Evolutionary conservation across 2,113 vertebrate genomes (phyloP).

Genomic region (Hepsetus odoe): DNA sequence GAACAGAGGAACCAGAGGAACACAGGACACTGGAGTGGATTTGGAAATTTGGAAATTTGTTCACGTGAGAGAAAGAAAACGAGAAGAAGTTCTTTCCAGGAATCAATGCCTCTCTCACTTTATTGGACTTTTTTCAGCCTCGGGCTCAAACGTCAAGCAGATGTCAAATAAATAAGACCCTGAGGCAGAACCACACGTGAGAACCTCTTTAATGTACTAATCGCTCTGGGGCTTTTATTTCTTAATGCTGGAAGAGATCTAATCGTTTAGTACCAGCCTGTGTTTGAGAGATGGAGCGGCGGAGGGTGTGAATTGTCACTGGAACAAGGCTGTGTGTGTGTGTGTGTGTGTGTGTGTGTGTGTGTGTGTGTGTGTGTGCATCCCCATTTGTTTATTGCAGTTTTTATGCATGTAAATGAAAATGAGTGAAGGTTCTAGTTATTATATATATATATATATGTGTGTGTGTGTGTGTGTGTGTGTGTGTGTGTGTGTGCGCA

Average conservation of each 20-base stretch:
- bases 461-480: too few relatives aligned
- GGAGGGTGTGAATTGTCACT: background rate
- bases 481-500: too few relatives aligned
- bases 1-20: too few relatives aligned
- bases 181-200: slow-evolving; percentile 6
- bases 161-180: slow-evolving; percentile 42
- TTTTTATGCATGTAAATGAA: too few relatives aligned
- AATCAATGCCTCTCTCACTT: slow-evolving; percentile 20
- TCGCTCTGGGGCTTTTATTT: slow-evolving; percentile 31
- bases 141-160: slow-evolving; percentile 49
- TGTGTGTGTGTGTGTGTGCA: background rate
- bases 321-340: slow-evolving; percentile 2
- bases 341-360: background rate
- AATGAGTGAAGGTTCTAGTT: too few relatives aligned
- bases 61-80: slow-evolving; percentile 15
- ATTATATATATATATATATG: too few relatives aligned
- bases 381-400: too few relatives aligned
- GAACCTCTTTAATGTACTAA: slow-evolving; percentile 13
- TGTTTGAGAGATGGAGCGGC: slow-evolving; percentile 39
- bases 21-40: too few relatives aligned
- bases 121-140: slow-evolving; percentile 41
- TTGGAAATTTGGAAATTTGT: too few relatives aligned
- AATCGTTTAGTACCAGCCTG: background rate
- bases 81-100: slow-evolving; percentile 28
- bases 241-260: slow-evolving; percentile 32